Evolutionary conservation across 2,888 invertebrate species (phyloP), one percentile per base, ranked within the genome.

Genomic region (Crocallis elinguaria): DNA sequence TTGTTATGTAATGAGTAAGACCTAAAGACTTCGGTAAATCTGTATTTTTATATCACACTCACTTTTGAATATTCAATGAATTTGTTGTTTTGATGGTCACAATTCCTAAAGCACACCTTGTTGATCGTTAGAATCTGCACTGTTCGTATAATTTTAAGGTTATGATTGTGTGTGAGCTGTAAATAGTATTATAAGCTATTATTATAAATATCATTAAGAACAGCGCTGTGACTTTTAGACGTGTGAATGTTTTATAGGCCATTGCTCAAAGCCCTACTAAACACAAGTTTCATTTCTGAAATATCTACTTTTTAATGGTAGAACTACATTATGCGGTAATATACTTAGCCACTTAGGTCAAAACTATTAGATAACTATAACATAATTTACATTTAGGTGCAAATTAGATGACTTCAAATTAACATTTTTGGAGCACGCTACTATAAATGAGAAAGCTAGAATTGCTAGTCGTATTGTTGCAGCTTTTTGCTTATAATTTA

Each of bases 1-100:
- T 84, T 86, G 86, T 88, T 89, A 84, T 75, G 62, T 89, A 88
- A 76, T 88, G 69, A 82, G 69, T 91, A 90, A 90, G 87, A 81
- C 73, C 77, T 75, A 86, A 88, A 88, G 86, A 88, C 85, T 86
- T 79, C 79, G 78, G 77, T 83, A 70, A 64, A 79, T 71, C 82
- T 79, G 84, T 90, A 91, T 91, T 90, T 91, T 91, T 90, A 77
- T 89, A 91, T 84, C 75, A 78, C 76, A 77, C 70, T 67, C 53
- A 54, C 48, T 38, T 60, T 57, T 49, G 49, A 60, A 57, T 48
- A 66, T 69, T 32, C 65, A 70, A 70, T 66, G 60, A 66, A 67
- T 61, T 67, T 69, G 64, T 67, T 70, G 63, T 71, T 64, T 69
- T 61, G 66, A 65, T 69, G 61, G 60, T 44, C 69, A 76, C 64